Conservation (phyloP, 2,113 vertebrate genomes). For the Amphiprion percula region DNA sequence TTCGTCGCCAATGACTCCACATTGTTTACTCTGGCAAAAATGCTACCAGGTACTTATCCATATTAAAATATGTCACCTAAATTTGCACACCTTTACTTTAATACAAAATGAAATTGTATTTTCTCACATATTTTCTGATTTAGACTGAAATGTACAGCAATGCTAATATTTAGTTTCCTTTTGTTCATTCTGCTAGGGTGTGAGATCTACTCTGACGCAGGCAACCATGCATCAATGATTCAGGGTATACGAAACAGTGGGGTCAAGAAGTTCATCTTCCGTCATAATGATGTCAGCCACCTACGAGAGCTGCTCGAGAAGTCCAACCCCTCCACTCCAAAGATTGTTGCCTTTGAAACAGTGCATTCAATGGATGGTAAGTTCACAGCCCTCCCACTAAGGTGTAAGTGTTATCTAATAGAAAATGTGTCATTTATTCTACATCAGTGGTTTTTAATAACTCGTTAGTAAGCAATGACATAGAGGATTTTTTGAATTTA, state of each 20-base stretch:
- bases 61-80: neutral
- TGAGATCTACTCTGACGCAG: conserved; percentile 94
- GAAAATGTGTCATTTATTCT: neutral
- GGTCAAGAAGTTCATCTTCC: conserved; percentile 92
- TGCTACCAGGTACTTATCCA: conserved; percentile 88
- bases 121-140: neutral
- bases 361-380: conserved; percentile 96
- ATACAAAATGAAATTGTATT: neutral
- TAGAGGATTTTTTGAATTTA: neutral
- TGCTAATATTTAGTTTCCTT: neutral
- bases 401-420: neutral
- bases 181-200: conserved; percentile 82
- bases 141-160: neutral
- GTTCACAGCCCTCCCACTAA: conserved; percentile 14
- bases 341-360: conserved; percentile 95
- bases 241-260: conserved; percentile 93
- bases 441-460: neutral
- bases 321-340: conserved; percentile 87
- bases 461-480: too few relatives aligned
- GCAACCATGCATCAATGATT: conserved; percentile 98
- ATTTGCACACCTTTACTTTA: neutral
- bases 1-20: conserved; percentile 97
- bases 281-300: conserved; percentile 90
- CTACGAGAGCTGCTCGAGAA: conserved; percentile 88
- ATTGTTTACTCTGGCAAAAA: conserved; percentile 93